Base-by-base conservation (phyloP, 2,888 invertebrate genomes). In the Dorcus hopei region DNA sequence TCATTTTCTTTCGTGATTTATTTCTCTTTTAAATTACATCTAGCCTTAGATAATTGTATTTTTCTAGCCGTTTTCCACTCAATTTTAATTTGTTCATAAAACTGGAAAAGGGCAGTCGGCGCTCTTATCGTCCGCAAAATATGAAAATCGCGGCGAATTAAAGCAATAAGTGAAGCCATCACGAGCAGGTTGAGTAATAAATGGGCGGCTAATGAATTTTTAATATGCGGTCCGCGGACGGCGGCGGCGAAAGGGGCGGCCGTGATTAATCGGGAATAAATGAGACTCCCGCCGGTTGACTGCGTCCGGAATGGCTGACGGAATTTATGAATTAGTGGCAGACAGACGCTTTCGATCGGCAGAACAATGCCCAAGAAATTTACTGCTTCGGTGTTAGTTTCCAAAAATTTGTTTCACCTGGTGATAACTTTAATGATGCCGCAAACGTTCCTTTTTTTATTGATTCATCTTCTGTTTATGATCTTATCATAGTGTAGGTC, bases 241-340 rank as follows among this genome's bases (percentile, higher is more conserved):
- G 43, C 40, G 52, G 43, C 39, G 51, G 43, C 45, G n/a, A 38
- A 19, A 47, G 48, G 33, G 57, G 51, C 51, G 49, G 42, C 48
- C 49, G 45, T 52, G 51, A 57, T 57, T 57, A 57, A 57, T 57
- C 57, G 57, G 52, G 42, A 57, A 52, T 57, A 57, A 57, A 57
- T 57, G 57, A 57, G 57, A 52, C 57, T 52, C 52, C 57, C 52
- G 14, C 47, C 43, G 57, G 45, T 47, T 57, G 57, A 57, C 57
- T 51, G 39, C 9, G 52, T 33, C 38, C 38, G 38, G 57, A 49
- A 57, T 52, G 48, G 26, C 52, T 47, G 57, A 57, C 51, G 52
- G 26, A 33, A 33, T 43, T 57, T 52, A 52, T 47, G 57, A 52
- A 57, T 51, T 57, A 52, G 39, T 23, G 47, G 11, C 26, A 33